A percentile compares a stretch with the other conserved stretches of the same genome.
These are phyloP conservation scores for Morone chrysops DNA, from an alignment of 2,113 vertebrate species.

Conservation along the genomic window DNA sequence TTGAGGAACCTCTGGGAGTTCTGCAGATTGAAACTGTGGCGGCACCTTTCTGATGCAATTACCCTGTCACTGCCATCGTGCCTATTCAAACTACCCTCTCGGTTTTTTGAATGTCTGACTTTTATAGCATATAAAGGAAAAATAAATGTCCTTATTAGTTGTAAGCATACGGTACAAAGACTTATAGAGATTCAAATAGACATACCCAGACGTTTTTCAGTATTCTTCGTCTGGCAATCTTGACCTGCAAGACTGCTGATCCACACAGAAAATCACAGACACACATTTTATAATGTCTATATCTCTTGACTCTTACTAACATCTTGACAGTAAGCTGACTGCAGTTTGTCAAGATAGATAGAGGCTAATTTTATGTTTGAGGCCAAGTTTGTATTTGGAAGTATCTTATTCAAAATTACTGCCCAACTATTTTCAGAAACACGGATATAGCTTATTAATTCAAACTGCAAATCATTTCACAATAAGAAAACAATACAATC, in stretches of 20 bases:
- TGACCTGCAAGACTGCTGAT: constrained; percentile 30
- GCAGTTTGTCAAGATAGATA: constrained; percentile 27
- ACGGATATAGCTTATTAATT: neutral
- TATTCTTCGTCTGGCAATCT: neutral
- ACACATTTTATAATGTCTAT: neutral
- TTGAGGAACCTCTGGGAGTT: constrained; percentile 19
- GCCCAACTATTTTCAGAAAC: neutral
- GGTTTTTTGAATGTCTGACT: neutral
- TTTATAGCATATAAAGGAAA: constrained; percentile 13
- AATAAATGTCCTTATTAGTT: neutral
- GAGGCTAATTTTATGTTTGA: neutral
- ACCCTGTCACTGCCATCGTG: constrained; percentile 15
- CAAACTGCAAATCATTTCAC: neutral
- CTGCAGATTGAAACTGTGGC: constrained; percentile 20
- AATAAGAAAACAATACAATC: neutral
- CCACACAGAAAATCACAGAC: constrained; percentile 7
- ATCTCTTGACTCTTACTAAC: neutral
- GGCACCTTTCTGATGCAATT: constrained; percentile 39
- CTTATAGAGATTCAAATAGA: neutral
- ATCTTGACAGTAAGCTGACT: constrained; percentile 12
- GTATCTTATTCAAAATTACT: neutral
- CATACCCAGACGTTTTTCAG: neutral
- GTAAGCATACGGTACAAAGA: neutral
- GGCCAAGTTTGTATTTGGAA: neutral
- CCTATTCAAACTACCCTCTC: constrained; percentile 9